phyloP scores from a whole-genome alignment of 2,113 vertebrate genomes.

The Paradoxurus hermaphroditus region DNA sequence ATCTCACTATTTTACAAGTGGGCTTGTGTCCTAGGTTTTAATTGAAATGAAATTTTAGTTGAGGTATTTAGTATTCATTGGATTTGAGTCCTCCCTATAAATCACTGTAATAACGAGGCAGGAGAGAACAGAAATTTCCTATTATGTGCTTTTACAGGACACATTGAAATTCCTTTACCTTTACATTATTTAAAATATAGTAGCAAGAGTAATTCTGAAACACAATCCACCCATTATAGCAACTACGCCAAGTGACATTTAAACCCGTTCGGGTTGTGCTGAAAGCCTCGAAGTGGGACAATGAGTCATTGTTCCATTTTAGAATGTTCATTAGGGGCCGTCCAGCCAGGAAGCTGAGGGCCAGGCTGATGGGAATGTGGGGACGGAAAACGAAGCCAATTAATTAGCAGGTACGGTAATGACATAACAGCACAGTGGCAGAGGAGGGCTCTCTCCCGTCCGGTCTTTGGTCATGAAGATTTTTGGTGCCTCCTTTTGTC shows the following conservation, averaged over 20 bases:
- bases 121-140: not conserved
- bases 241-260: not conserved
- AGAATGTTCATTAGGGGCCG: not conserved
- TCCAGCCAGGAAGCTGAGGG: not conserved
- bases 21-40: not conserved
- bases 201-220: not conserved
- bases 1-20: not conserved
- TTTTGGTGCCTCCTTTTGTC: rapidly evolving
- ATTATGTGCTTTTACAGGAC: not conserved
- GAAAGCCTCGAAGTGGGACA: rapidly evolving
- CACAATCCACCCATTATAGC: not conserved
- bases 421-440: rapidly evolving
- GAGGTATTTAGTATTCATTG: not conserved
- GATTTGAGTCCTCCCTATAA: not conserved
- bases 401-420: not conserved
- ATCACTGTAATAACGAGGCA: not conserved
- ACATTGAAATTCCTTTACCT: not conserved
- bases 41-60: not conserved
- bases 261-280: not conserved
- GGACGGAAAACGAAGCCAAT: not conserved
- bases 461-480: too few relatives aligned
- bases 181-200: not conserved
- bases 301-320: not conserved
- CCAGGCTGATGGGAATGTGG: rapidly evolving
- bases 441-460: rapidly evolving